Evolutionary conservation across 1,140 invertebrate genomes (phyloP), one percentile per base, ranked within the genome.

Genomic region (Drosophila malerkotliana): DNA sequence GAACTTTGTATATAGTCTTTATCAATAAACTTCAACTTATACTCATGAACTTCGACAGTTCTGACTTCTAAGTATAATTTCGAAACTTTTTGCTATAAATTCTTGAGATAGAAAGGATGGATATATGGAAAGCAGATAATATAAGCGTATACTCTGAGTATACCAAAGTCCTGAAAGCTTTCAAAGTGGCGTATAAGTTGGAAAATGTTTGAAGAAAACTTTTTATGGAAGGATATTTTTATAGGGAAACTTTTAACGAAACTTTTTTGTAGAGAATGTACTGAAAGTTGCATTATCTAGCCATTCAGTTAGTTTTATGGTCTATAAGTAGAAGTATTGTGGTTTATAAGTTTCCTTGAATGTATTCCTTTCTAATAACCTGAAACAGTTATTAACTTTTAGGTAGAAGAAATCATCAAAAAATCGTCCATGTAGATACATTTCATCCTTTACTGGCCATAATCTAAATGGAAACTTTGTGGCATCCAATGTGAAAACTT

Each of bases 401-500:
- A 10, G 12, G 12, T 1, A 0, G 12, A 3, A n/a, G 10, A 37
- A 37, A 37, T 37, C 34, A 32, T 37, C 1, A 4, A 10, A 37
- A n/a, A 6, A 12, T n/a, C 10, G 37, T 37, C 12, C 37, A 1
- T 28, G 5, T 28, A 24, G 39, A 3, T 30, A 37, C 28, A 37
- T n/a, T 4, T 8, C 51, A 73, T 32, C 10, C 10, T 15, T 18
- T n/a, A 5, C 12, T 12, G 37, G 49, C 48, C 15, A 73, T 0
- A 41, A 45, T 45, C 44, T 18, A 39, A 10, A 54, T 26, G 18
- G 1, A 71, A 66, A 82, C 67, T 77, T 80, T 77, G 49, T 63
- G 59, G 24, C 26, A 64, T 57, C 32, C 14, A 47, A 10, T 47
- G 44, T 6, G 63, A 55, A 53, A 81, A 74, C 47, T 85, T 87